Conservation (phyloP, 2,113 vertebrate genomes). For the Leucosticte australis region DNA sequence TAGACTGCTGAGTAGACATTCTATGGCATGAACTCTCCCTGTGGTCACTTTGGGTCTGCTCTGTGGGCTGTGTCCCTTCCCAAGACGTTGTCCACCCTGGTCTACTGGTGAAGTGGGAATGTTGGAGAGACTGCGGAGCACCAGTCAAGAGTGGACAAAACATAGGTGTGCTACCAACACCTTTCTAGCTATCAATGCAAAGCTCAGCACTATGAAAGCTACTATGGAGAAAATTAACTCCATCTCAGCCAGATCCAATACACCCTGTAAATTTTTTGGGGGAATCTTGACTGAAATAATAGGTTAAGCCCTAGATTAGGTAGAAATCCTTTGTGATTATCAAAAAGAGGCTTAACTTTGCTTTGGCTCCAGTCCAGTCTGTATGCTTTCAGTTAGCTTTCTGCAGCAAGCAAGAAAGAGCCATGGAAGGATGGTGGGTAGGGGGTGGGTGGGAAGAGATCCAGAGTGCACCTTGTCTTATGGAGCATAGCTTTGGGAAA, state of each 20-base stretch:
- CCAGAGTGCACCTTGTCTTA: background rate
- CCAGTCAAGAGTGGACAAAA: background rate
- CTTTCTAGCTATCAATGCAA: background rate
- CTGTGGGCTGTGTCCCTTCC: background rate
- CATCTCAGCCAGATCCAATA: background rate
- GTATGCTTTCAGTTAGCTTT: background rate
- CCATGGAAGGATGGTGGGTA: background rate
- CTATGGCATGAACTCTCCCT: background rate
- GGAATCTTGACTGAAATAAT: background rate
- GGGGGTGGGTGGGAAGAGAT: background rate
- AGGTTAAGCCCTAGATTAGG: background rate
- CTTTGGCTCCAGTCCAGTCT: background rate
- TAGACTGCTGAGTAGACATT: background rate
- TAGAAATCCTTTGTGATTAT: background rate
- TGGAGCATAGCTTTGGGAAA: background rate
- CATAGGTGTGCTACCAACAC: background rate
- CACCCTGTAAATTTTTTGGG: accelerated
- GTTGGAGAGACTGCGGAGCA: background rate
- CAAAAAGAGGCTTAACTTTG: background rate
- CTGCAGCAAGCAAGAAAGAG: background rate
- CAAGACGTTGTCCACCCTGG: background rate
- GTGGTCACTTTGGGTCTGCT: background rate
- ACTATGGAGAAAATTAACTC: background rate
- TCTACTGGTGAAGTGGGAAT: background rate
- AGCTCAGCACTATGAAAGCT: background rate